These are phyloP conservation scores for Octonoba sinensis DNA, from an alignment of 2,888 invertebrate species.

Conservation along the genomic window DNA sequence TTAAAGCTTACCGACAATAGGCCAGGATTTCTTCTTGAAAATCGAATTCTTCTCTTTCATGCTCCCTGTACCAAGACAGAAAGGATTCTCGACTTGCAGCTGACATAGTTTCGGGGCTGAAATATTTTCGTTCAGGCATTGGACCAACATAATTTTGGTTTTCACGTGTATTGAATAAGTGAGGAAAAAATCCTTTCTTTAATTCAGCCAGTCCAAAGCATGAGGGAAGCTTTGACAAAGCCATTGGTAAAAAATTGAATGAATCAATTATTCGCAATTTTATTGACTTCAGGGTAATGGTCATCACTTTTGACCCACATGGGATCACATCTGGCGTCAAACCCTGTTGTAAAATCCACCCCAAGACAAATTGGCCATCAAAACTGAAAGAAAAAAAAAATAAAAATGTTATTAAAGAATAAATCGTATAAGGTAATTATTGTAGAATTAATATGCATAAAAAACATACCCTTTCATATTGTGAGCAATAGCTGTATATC, in stretches of 20 bases:
- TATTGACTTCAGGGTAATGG: background rate
- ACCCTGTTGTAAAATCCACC: background rate
- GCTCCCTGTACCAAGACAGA: background rate
- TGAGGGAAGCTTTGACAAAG: slow-evolving; percentile 22
- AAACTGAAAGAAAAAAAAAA: slow-evolving; percentile 5
- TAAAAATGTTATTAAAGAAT: background rate
- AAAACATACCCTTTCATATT: slow-evolving; percentile 7
- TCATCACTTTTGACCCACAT: slow-evolving; percentile 9
- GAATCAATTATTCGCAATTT: slow-evolving; percentile 22
- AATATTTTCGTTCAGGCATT: background rate
- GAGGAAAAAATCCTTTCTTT: slow-evolving; percentile 31
- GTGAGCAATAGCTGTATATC: background rate
- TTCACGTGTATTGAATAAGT: slow-evolving; percentile 22
- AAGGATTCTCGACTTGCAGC: background rate
- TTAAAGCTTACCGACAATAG: slow-evolving; percentile 13
- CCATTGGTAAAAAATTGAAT: slow-evolving; percentile 28
- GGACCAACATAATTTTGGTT: slow-evolving; percentile 20
- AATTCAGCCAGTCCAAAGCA: slow-evolving; percentile 15
- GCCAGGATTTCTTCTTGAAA: slow-evolving; percentile 27
- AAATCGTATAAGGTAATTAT: background rate
- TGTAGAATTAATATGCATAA: no score
- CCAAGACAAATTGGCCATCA: background rate
- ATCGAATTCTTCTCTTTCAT: background rate
- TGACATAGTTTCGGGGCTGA: slow-evolving; percentile 16
- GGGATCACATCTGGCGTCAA: background rate